Evolutionary conservation across 2,113 vertebrate species (phyloP), one percentile per base, ranked within the genome.

Genomic region (Marmota monax): DNA sequence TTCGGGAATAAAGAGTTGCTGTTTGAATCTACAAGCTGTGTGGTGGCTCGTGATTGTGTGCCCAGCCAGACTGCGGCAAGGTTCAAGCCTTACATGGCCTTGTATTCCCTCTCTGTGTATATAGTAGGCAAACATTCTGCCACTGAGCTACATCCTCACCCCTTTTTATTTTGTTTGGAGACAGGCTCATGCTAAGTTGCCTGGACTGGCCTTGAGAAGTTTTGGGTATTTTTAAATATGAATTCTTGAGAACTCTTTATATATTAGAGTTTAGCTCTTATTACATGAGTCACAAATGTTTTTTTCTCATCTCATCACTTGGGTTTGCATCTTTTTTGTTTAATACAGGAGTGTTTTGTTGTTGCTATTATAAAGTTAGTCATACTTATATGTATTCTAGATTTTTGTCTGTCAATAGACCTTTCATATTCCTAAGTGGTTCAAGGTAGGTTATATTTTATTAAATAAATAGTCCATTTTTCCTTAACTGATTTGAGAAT

Each of bases 201-300:
- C 51, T 22, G 2, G 53, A 13, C 22, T 82, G 61, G 5, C 17
- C 61, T 67, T 34, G 9, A 45, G 65, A 82, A 48, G 23, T 91
- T 95, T 48, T 85, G 83, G 48, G 16, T 80, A 45, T 70, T 63
- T 96, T 92, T 94, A 58, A 84, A 67, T 82, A 61, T 12, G 37
- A 53, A 84, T 88, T 88, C 87, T 95, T 69, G 83, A 87, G 61
- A 95, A 58, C 20, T 88, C 34, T 67, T 25, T 76, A 74, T 34
- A 73, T 80, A 56, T 37, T 84, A 53, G 58, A 85, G 22, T 90
- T 96, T 93, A 89, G 29, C 87, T 23, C 27, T 73, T 83, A 1
- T 70, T 73, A n/a, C 78, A 61, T 48, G 65, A 79, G 34, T 79
- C 87, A 12, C 5, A 92, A 39, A 17, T 92, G 42, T 61, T 92